phyloP scores from a whole-genome alignment of 1,140 invertebrate species.

The Pseudomyrmex flavicornis region DNA sequence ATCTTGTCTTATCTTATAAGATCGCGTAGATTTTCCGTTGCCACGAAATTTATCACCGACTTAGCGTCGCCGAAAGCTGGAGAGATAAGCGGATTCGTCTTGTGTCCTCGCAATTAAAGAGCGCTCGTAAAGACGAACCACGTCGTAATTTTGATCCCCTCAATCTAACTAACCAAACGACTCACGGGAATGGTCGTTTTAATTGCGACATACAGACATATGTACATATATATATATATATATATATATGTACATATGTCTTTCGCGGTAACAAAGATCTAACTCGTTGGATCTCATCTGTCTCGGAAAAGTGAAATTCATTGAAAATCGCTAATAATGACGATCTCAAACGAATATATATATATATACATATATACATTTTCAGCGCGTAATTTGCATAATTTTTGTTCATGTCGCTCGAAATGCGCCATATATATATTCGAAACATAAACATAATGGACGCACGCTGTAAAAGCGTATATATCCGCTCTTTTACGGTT shows the following conservation, averaged over 20 bases:
- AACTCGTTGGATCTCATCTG: not conserved
- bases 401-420: not conserved
- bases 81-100: slow-evolving; percentile 23
- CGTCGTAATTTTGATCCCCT: slow-evolving; percentile 49
- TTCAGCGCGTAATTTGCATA: not conserved
- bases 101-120: slow-evolving; percentile 54
- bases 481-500: not conserved
- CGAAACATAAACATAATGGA: not conserved
- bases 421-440: not conserved
- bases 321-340: not conserved
- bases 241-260: too few relatives aligned
- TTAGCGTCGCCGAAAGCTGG: not conserved
- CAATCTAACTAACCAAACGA: slow-evolving; percentile 29
- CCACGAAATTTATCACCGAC: not conserved
- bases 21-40: not conserved
- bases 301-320: not conserved
- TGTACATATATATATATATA: too few relatives aligned
- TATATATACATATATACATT: not conserved
- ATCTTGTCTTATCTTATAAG: slow-evolving; percentile 6
- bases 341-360: not conserved
- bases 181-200: slow-evolving; percentile 8
- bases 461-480: not conserved
- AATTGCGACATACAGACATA: slow-evolving; percentile 1
- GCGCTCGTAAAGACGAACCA: slow-evolving; percentile 47
- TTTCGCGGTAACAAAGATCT: slow-evolving; percentile 1